phyloP scores from a whole-genome alignment of 2,113 vertebrate genomes.

The Dipodomys stephensi region DNA sequence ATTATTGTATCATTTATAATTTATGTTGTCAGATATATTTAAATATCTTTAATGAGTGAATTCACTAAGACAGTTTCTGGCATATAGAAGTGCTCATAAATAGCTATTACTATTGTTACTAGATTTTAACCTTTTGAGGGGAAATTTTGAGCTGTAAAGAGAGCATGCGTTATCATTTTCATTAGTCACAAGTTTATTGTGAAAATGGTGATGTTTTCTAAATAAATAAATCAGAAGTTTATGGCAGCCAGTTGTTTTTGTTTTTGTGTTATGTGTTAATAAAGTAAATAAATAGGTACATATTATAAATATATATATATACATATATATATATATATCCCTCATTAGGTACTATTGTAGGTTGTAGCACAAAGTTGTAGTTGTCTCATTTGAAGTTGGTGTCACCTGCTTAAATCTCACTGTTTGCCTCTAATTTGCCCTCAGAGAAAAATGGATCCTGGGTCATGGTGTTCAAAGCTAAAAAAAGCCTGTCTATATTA shows the following conservation, averaged over 20 bases:
- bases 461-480: background rate
- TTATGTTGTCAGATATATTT: conserved; percentile 60
- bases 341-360: conserved; percentile 38
- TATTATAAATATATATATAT: background rate
- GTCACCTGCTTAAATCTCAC: background rate
- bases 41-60: conserved; percentile 42
- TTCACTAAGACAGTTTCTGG: conserved; percentile 1
- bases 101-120: background rate
- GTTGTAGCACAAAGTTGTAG: conserved; percentile 40
- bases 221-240: conserved; percentile 72
- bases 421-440: conserved; percentile 11
- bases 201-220: conserved; percentile 73
- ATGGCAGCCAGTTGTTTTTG: conserved; percentile 74
- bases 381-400: conserved; percentile 40
- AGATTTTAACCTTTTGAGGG: conserved; percentile 65
- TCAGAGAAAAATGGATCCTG: background rate
- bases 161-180: conserved; percentile 76
- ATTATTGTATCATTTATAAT: conserved; percentile 49
- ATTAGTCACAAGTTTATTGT: conserved; percentile 63
- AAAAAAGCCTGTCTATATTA: background rate
- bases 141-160: conserved; percentile 47
- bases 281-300: conserved; percentile 64
- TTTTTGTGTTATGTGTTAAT: conserved; percentile 76
- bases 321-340: background rate
- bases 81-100: conserved; percentile 38